Base-by-base conservation (phyloP, 2,113 vertebrate genomes). In the Mustela nigripes region DNA sequence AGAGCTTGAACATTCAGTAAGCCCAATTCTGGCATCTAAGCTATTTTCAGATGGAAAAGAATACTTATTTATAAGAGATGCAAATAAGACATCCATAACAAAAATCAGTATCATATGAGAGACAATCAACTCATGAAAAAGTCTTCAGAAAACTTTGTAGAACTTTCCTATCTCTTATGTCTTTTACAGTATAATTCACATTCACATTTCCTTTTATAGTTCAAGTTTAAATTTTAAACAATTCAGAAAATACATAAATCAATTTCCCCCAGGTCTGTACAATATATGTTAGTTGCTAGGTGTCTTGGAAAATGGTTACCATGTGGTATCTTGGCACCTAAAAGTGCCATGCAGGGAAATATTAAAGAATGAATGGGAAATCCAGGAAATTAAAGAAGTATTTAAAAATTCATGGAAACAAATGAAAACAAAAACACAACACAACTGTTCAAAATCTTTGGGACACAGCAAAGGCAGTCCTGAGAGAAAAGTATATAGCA, bases 161-260 rank as follows among this genome's bases (percentile, higher is more conserved):
- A 53, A 42, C 5, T 76, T 86, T 53, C 14, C 22, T 4, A 12
- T 39, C 5, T 48, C 26, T 79, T 65, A 45, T 33, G 53, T 22
- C 4, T 28, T 83, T 63, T 79, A 7, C 36, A 19, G 6, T 79
- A 31, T 76, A 91, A n/a, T 22, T 71, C 62, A 81, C 4, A 86
- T 71, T 87, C 21, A 53, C 50, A 83, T 71, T 94, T 58, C 19
- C 4, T 74, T 10, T 18, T 67, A 7, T 12, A 48, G 58, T 56
- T 94, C 50, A 83, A 36, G 79, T 94, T 96, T 89, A 78, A n/a
- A 95, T 91, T 88, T 73, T 78, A 80, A 80, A 71, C 31, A 48
- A 69, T 19, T 45, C 16, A 16, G 18, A 60, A 96, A 83, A 39
- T 48, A 93, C 1, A 48, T n/a, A 83, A 48, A 28, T 42, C 22